These are phyloP conservation scores for Dasyurus viverrinus DNA, from an alignment of 2,113 vertebrate genomes.

Conservation along the genomic window DNA sequence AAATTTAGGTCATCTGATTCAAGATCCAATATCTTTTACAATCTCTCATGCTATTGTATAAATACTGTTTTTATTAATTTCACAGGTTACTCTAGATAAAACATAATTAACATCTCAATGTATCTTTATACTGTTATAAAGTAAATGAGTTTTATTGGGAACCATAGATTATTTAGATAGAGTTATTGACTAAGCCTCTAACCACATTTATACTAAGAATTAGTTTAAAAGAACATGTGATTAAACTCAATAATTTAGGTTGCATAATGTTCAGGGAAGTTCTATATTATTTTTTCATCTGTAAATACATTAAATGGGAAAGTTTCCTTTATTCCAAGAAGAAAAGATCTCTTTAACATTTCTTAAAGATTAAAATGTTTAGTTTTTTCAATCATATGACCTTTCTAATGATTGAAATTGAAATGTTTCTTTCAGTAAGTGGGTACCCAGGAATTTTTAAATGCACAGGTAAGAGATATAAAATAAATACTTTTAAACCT, in stretches of 20 bases:
- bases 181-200: background rate
- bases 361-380: background rate
- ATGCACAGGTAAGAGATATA: background rate
- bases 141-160: background rate
- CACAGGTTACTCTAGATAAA: background rate
- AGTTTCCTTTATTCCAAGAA: background rate
- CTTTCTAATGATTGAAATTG: background rate
- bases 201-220: background rate
- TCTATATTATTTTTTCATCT: background rate
- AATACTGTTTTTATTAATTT: background rate
- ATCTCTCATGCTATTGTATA: background rate
- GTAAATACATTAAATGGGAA: background rate
- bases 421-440: background rate
- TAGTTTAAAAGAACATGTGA: background rate
- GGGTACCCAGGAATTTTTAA: background rate
- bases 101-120: background rate
- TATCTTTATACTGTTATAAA: background rate
- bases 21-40: background rate
- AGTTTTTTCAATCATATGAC: background rate
- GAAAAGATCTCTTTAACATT: background rate
- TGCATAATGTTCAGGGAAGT: background rate
- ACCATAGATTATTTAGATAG: background rate
- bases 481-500: background rate
- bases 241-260: background rate
- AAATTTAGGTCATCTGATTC: background rate